phyloP scores from a whole-genome alignment of 1,140 invertebrate species.

The Cydia splendana region DNA sequence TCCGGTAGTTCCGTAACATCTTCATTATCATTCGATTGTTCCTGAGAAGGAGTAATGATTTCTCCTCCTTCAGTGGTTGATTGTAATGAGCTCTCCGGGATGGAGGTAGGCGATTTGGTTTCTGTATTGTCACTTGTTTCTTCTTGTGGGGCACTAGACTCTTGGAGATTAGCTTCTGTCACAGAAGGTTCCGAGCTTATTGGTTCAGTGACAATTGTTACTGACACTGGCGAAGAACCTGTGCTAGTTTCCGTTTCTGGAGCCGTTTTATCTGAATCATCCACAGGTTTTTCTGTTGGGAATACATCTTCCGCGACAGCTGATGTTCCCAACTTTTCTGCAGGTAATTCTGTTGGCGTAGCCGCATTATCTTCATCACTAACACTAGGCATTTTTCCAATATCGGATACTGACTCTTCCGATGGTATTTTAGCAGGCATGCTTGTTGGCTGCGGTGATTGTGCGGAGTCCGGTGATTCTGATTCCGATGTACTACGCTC shows the following conservation, averaged over 20 bases:
- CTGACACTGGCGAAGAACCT: background rate
- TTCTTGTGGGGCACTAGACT: background rate
- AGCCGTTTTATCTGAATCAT: background rate
- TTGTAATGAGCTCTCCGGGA: background rate
- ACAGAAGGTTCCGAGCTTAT: background rate
- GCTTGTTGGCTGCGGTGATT: background rate
- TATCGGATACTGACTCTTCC: background rate
- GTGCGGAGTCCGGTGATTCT: background rate
- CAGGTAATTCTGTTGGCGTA: background rate
- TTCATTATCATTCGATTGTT: constrained; percentile 5
- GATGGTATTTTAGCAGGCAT: background rate
- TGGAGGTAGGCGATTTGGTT: background rate
- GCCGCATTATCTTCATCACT: background rate
- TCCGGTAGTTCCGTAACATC: constrained; percentile 16
- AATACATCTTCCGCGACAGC: background rate
- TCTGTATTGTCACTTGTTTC: constrained; percentile 2
- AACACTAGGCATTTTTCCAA: background rate
- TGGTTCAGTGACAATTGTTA: background rate
- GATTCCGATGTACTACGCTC: background rate
- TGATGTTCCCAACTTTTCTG: background rate
- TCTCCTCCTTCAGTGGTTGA: background rate
- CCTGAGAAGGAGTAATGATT: constrained; percentile 26
- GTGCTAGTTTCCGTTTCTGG: constrained; percentile 7
- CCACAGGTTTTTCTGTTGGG: background rate
- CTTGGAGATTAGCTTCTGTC: background rate